phyloP scores from a whole-genome alignment of 1,140 invertebrate genomes.

The Melipona quadrifasciata region DNA sequence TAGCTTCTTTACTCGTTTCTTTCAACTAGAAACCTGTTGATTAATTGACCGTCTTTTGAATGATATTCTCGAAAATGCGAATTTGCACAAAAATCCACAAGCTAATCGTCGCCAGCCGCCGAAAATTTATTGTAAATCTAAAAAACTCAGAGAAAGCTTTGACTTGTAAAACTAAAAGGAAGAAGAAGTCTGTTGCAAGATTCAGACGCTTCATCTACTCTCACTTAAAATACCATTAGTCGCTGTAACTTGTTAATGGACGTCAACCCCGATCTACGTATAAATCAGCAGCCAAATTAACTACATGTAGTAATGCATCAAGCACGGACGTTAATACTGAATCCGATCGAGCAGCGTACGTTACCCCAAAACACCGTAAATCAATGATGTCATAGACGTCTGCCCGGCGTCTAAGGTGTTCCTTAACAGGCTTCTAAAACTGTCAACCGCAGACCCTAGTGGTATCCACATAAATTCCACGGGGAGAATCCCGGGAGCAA shows the following conservation, averaged over 20 bases:
- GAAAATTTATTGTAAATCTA: not conserved
- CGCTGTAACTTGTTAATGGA: not conserved
- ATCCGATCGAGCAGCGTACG: not conserved
- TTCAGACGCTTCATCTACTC: not conserved
- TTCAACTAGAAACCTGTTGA: too few species aligned
- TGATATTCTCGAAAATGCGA: too few species aligned
- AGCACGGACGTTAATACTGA: not conserved
- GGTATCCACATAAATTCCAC: slow-evolving; percentile 39
- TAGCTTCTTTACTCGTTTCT: too few species aligned
- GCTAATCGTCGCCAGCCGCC: too few species aligned
- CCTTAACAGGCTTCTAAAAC: slow-evolving; percentile 38
- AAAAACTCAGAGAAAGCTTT: too few species aligned
- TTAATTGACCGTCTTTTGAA: too few species aligned
- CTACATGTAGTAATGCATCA: not conserved
- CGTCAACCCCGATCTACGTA: not conserved
- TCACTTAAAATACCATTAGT: too few species aligned
- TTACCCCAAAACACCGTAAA: not conserved
- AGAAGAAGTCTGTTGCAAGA: not conserved
- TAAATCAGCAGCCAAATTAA: not conserved
- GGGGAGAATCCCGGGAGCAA: slow-evolving; percentile 9
- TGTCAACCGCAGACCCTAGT: slow-evolving; percentile 39
- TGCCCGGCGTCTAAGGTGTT: slow-evolving; percentile 25
- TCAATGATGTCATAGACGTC: not conserved
- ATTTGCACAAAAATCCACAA: too few species aligned
- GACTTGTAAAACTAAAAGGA: too few species aligned